Base-by-base conservation (phyloP, 2,888 invertebrate species). In the Tenthredo distinguenda region DNA sequence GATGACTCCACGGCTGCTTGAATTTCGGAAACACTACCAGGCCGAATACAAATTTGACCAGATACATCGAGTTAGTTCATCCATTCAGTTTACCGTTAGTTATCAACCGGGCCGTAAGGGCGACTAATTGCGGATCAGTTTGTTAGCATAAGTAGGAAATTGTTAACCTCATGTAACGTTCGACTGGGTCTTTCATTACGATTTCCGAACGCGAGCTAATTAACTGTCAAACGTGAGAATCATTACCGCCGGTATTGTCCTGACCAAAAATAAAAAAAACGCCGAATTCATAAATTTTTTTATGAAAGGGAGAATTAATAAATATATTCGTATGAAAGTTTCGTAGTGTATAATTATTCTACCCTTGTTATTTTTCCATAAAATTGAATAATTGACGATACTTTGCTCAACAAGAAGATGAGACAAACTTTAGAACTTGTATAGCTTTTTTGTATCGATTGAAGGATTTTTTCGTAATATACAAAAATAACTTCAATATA, bases 1-100 rank as follows among this genome's bases (percentile, higher is more conserved):
- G 72, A 43, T 43, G 21, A 40, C 72, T 74, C 72, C 71, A 94
- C 95, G 34, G 94, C 94, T 65, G 95, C 93, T 26, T 94, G 92
- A 92, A 91, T 88, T 93, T 92, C 85, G 92, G 92, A 43, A 92
- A 91, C 86, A 88, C 90, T 58, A 88, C 90, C 68, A 93, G 93
- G 86, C 91, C 92, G 90, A 92, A 90, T 89, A 47, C 47, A 47
- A 47, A 47, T 88, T 89, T 83, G 85, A 86, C 79, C 86, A 85
- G 85, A 89, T 89, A 88, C 87, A 89, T 88, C 88, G 88, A 86
- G 84, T 87, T 86, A 87, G 88, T 86, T 82, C 47, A 76, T 79
- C 85, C 37, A n/a, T 77, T 26, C 21, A 40, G 58, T 58, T 84
- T 74, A 84, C 43, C 50, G 21, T 74, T 74, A 43, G 40, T 21